Evolutionary conservation across 1,140 invertebrate genomes (phyloP).

Genomic region (Scaptomyza graminum): DNA sequence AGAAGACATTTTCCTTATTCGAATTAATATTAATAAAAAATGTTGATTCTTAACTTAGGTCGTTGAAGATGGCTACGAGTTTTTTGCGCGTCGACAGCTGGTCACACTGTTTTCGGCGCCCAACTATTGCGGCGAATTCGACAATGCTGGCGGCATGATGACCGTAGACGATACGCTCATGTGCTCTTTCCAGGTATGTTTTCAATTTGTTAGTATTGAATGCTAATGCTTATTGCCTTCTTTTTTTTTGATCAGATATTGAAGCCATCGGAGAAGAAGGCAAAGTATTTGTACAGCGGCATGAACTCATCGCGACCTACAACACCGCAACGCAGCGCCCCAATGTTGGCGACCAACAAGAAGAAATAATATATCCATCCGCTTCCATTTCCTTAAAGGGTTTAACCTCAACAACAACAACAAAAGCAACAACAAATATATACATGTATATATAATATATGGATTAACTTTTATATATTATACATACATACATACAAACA

Average conservation of each 20-base stretch:
- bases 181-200: slow-evolving; percentile 94
- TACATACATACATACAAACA: slow-evolving; percentile 40
- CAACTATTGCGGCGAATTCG: slow-evolving; percentile 95
- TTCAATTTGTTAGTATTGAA: too few relatives aligned
- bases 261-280: slow-evolving; percentile 99
- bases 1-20: too few relatives aligned
- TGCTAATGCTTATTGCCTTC: neutral
- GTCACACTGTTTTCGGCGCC: slow-evolving; percentile 96
- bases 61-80: slow-evolving; percentile 95
- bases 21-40: too few relatives aligned
- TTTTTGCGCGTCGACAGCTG: slow-evolving; percentile 94
- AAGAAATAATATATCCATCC: slow-evolving; percentile 89
- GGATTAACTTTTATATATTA: slow-evolving; percentile 71
- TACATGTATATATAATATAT: slow-evolving; percentile 57
- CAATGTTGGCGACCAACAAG: slow-evolving; percentile 86
- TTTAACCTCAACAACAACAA: slow-evolving; percentile 63
- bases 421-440: slow-evolving; percentile 29
- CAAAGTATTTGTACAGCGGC: slow-evolving; percentile 98
- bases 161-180: slow-evolving; percentile 99
- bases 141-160: slow-evolving; percentile 99
- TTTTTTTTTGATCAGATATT: slow-evolving; percentile 91
- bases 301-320: slow-evolving; percentile 92
- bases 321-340: slow-evolving; percentile 94
- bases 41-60: slow-evolving; percentile 85
- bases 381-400: slow-evolving; percentile 84